phyloP scores from a whole-genome alignment of 1,140 invertebrate species.

The Lamellibrachia luymesi region DNA sequence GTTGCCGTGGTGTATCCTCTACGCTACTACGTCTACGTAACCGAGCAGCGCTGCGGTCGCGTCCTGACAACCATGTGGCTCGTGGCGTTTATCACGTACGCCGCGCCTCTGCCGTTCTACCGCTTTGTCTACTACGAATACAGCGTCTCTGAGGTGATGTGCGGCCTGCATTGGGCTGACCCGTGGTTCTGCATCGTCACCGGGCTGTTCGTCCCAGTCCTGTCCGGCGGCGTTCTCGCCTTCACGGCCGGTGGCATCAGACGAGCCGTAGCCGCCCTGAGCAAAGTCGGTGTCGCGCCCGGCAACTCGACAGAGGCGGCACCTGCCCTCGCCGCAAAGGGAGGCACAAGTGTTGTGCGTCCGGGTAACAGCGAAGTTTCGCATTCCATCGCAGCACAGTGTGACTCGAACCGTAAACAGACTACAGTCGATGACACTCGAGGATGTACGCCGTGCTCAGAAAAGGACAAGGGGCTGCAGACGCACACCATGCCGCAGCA shows the following conservation, averaged over 20 bases:
- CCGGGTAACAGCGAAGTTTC: not conserved
- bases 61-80: slow-evolving; percentile 25
- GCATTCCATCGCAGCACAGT: not conserved
- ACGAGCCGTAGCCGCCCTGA: slow-evolving; percentile 19
- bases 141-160: slow-evolving; percentile 29
- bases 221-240: slow-evolving; percentile 27
- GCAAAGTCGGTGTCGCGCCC: not conserved
- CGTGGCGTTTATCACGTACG: slow-evolving; percentile 28
- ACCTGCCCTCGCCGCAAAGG: not conserved
- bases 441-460: not conserved
- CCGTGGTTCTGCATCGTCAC: slow-evolving; percentile 33
- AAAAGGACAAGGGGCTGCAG: not conserved
- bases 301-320: not conserved
- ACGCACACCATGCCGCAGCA: no score
- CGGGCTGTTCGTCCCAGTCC: slow-evolving; percentile 28
- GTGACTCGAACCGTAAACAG: not conserved
- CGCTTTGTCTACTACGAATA: slow-evolving; percentile 30
- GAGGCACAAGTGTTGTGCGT: not conserved
- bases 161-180: slow-evolving; percentile 35
- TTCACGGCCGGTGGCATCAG: slow-evolving; percentile 27
- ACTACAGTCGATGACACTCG: not conserved
- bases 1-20: slow-evolving; percentile 32
- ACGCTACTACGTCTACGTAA: slow-evolving; percentile 26
- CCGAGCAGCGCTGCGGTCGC: slow-evolving; percentile 14
- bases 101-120: slow-evolving; percentile 24